Conservation (phyloP, 2,888 invertebrate genomes). For the Perizoma affinitatum region DNA sequence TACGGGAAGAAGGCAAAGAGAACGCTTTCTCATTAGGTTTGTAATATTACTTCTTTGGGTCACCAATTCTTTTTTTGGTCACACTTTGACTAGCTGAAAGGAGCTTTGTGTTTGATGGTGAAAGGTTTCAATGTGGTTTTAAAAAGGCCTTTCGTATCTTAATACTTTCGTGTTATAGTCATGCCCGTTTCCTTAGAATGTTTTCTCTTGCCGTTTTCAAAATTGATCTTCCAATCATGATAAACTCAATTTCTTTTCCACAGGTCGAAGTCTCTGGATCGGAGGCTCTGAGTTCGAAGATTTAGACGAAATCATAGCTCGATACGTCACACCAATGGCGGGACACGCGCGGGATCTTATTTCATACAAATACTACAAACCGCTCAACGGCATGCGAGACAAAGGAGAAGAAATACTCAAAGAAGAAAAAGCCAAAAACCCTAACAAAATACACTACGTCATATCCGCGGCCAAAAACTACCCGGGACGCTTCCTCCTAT, state of each 20-base stretch:
- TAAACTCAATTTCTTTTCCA: constrained; percentile 2
- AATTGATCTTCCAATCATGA: too few relatives aligned
- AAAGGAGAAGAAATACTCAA: constrained; percentile 94
- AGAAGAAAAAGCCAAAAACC: constrained; percentile 94
- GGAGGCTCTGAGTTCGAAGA: constrained; percentile 98
- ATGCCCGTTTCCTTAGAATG: too few relatives aligned
- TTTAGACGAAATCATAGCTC: constrained; percentile 98
- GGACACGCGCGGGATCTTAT: constrained; percentile 95
- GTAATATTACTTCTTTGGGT: constrained; percentile 20
- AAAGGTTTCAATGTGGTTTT: too few relatives aligned
- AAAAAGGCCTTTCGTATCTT: too few relatives aligned
- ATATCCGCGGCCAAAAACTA: constrained; percentile 92
- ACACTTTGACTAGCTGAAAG: too few relatives aligned
- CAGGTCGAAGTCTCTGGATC: constrained; percentile 90
- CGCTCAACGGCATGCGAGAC: constrained; percentile 91
- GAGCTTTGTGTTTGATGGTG: too few relatives aligned
- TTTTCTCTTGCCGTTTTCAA: too few relatives aligned
- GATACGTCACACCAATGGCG: constrained; percentile 98
- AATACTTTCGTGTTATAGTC: too few relatives aligned
- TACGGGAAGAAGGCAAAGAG: constrained; percentile 97
- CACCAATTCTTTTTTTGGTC: too few relatives aligned
- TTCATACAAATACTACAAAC: constrained; percentile 95
- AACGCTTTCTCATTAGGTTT: constrained; percentile 97
- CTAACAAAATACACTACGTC: constrained; percentile 95
- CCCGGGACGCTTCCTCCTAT: constrained; percentile 96